Evolutionary conservation across 2,888 invertebrate genomes (phyloP).

Genomic region (Apeira syringaria): DNA sequence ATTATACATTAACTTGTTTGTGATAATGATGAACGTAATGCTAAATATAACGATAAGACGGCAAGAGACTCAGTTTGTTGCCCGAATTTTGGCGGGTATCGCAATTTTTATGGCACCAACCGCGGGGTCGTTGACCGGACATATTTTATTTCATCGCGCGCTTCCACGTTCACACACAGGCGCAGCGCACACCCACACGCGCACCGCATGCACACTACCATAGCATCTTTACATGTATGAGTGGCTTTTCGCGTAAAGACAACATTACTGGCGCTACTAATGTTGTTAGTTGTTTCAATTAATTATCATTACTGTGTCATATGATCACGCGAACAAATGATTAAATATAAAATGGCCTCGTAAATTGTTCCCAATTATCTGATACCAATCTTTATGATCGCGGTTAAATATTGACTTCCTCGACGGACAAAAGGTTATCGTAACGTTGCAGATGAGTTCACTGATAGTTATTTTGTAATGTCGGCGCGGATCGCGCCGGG

Average conservation of each 20-base stretch:
- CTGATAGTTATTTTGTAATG: constrained; percentile 17
- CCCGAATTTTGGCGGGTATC: constrained; percentile 79
- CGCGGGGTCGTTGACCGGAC: constrained; percentile 81
- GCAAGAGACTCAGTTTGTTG: constrained; percentile 44
- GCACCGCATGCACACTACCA: constrained; percentile 59
- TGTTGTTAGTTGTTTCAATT: constrained; percentile 61
- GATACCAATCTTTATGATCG: constrained; percentile 6
- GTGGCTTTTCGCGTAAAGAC: constrained; percentile 73
- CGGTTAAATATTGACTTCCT: constrained; percentile 18
- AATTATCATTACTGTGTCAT: constrained; percentile 56
- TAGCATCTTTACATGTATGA: constrained; percentile 67
- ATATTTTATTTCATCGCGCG: constrained; percentile 84
- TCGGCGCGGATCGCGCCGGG: constrained; percentile 5
- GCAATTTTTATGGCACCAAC: constrained; percentile 82
- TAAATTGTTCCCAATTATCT: constrained; percentile 8
- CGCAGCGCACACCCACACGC: constrained; percentile 61
- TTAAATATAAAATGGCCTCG: constrained; percentile 22
- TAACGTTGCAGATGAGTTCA: constrained; percentile 11
- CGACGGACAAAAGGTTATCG: constrained; percentile 19
- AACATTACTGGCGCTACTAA: constrained; percentile 61
- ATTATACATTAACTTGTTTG: not conserved
- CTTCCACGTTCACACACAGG: constrained; percentile 80
- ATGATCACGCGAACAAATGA: constrained; percentile 37
- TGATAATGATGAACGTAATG: not conserved
- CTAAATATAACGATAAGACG: constrained; percentile 15